Evolutionary conservation across 2,797 vertebrate species (phyloP), one percentile per base, ranked within the genome.

Genomic region (Poecilia picta): DNA sequence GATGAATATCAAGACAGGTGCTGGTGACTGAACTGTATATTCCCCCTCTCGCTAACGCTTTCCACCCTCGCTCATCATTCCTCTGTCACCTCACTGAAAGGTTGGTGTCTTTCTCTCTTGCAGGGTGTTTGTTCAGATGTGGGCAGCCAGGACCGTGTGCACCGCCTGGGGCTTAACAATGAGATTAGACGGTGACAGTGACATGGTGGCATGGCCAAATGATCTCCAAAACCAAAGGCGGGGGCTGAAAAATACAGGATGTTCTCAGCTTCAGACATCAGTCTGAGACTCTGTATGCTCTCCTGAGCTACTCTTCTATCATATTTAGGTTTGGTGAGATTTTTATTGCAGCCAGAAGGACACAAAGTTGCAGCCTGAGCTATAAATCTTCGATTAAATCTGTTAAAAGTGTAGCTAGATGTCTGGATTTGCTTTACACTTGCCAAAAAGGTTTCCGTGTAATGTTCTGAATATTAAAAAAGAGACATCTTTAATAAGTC

Each of bases 11-110:
- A 4, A 86, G 87, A 89, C 86, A 90, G 89, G 89, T 89, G 81
- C 78, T 28, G 82, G 78, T 23, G 70, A 82, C 81, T 45, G 74
- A 78, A 75, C 88, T 81, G 88, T 87, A 88, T 45, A 78, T 82
- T 72, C 68, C 77, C 77, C 78, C 74, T 43, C 68, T 73, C 36
- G 62, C 90, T 82, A 87, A 83, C 33, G 75, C 87, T 79, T 81
- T 75, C 85, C 83, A 85, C 83, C 85, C 77, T 89, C 81, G 39
- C 89, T 93, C 93, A 91, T 93, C 92, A 89, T 92, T 88, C 86
- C 88, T 92, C 90, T 89, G 93, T 94, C 94, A 92, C 91, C 85
- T 92, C 88, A 45, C 88, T 93, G 91, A 94, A 94, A 94, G 90
- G 88, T 81, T 86, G 85, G 77, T 66, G 90, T 88, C 84, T 90